phyloP scores from a whole-genome alignment of 2,797 vertebrate species.

The Sebastes cheni region DNA sequence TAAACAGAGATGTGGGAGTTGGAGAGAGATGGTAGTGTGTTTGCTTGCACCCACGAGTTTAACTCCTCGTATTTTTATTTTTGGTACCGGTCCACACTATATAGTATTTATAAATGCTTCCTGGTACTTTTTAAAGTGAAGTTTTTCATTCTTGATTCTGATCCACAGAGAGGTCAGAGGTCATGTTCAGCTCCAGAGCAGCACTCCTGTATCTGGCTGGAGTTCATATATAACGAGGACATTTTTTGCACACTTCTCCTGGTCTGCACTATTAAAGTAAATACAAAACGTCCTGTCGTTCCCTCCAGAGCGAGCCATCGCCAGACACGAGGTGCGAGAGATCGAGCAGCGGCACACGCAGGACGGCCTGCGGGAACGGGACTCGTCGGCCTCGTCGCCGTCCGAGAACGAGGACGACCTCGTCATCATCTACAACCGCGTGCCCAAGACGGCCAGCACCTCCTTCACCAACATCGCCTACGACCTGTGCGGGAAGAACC shows the following conservation, averaged over 20 bases:
- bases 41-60: neutral
- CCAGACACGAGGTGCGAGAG: conserved; percentile 95
- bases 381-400: conserved; percentile 21
- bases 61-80: neutral
- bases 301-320: conserved; percentile 91
- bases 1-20: neutral
- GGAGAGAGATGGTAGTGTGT: neutral
- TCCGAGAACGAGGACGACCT: conserved; percentile 88
- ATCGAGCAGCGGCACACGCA: conserved; percentile 93
- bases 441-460: conserved; percentile 98
- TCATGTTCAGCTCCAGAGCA: neutral
- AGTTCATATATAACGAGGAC: neutral
- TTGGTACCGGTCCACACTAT: neutral
- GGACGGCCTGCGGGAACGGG: conserved; percentile 85
- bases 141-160: neutral
- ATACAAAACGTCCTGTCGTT: neutral
- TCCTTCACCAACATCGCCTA: conserved; percentile 99
- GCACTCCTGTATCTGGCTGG: neutral
- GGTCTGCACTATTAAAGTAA: neutral
- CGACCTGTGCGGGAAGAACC: conserved; percentile 95
- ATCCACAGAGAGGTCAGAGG: conserved; percentile 1
- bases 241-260: neutral
- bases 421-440: conserved; percentile 97
- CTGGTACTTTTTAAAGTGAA: neutral
- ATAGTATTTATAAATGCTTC: neutral